Evolutionary conservation across 2,113 vertebrate species (phyloP), one percentile per base, ranked within the genome.

Genomic region (Columbina picui): DNA sequence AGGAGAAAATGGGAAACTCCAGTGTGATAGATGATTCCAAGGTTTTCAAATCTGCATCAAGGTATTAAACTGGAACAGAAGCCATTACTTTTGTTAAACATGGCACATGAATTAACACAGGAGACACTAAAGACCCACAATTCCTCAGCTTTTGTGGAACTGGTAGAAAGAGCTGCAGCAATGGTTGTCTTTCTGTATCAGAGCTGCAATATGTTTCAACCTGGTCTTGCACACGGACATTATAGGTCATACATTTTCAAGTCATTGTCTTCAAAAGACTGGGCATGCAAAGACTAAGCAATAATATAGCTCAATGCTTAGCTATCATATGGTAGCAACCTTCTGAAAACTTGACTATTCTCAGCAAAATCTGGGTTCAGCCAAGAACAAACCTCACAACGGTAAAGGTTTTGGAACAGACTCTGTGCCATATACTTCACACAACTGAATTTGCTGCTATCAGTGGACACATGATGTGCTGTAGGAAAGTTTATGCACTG

Each of bases 51-150:
- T 69, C 32, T 34, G 19, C 19, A 25, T 73, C 70, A 83, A 64
- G 34, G 50, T 49, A 69, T 59, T 57, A 85, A 79, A 79, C n/a
- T 36, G 21, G 19, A 82, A 57, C 38, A 91, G 39, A 89, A 57
- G 26, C 14, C 32, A 32, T 38, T 65, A 32, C 11, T 73, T 90
- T 63, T 75, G 75, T 76, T 85, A 94, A 95, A 59, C 16, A 32
- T 52, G 55, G 32, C 32, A 67, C 55, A 60, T 47, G 29, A 86
- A 80, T 4, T 45, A 45, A 45, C 17, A 45, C 18, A 45, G 18
- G 43, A 9, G 8, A 30, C 32, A 34, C 22, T 50, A 59, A 80
- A 90, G 32, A 69, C 26, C 47, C 77, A 47, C 49, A 87, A 19
- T 22, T 14, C 26, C 70, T 91, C 61, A 87, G 52, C 7, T 73